Conservation (phyloP, 2,888 invertebrate species). For the Plagodis dolabraria region DNA sequence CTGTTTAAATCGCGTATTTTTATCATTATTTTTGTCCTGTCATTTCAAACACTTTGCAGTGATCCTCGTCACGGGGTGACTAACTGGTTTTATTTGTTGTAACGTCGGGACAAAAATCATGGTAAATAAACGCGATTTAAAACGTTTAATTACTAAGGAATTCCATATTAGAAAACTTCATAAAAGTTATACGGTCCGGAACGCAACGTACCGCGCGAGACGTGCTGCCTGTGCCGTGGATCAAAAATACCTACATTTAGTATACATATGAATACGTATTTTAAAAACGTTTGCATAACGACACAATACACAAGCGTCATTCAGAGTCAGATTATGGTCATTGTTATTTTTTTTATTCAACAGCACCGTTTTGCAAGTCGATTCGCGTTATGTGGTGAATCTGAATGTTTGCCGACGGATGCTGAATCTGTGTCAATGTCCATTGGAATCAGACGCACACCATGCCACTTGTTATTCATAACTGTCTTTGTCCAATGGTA, state of each 20-base stretch:
- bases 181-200: too few species aligned
- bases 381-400: constrained; percentile 68
- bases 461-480: constrained; percentile 33
- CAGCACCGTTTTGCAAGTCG: constrained; percentile 67
- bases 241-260: background rate
- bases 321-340: constrained; percentile 22
- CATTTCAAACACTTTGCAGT: too few species aligned
- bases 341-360: constrained; percentile 53
- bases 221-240: too few species aligned
- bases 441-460: constrained; percentile 40
- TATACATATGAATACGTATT: background rate
- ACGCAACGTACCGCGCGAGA: too few species aligned
- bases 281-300: constrained; percentile 12
- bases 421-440: constrained; percentile 73
- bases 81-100: too few species aligned
- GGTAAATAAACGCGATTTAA: too few species aligned
- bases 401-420: constrained; percentile 65
- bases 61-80: too few species aligned
- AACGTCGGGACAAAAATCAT: too few species aligned
- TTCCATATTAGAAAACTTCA: too few species aligned
- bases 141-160: too few species aligned
- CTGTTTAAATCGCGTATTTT: too few species aligned
- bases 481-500: constrained; percentile 28
- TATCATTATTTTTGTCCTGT: too few species aligned
- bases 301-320: constrained; percentile 33